Evolutionary conservation across 23 tunicate species (phyloP).

Genomic region (Styela plicata): DNA sequence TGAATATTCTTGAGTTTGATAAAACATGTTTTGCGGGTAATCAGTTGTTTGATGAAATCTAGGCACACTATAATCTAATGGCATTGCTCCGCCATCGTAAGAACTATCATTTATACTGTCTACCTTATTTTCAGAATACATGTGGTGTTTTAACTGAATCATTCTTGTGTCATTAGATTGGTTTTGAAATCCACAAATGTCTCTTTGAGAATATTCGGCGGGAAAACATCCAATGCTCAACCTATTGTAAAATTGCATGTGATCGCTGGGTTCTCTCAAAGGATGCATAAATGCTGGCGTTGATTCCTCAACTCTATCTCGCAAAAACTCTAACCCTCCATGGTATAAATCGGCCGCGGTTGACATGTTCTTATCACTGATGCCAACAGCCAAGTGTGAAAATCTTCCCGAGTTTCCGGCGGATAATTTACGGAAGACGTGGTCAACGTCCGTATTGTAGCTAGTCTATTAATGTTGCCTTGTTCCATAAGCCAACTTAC

Average conservation of each 20-base stretch:
- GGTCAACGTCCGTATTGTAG: too few species aligned
- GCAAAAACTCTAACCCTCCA: background rate
- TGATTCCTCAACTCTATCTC: background rate
- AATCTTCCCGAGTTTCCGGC: too few species aligned
- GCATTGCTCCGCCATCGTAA: background rate
- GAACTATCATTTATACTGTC: background rate
- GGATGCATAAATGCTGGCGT: background rate
- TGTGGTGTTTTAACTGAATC: constrained; percentile 23
- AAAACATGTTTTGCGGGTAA: background rate
- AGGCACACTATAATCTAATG: background rate
- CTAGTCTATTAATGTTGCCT: too few species aligned
- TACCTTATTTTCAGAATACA: background rate
- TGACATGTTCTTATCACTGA: background rate
- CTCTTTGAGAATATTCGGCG: background rate
- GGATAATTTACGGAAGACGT: too few species aligned
- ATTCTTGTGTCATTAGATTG: constrained; percentile 11
- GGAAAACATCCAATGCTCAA: background rate
- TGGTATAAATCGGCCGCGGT: background rate
- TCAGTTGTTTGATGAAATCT: background rate
- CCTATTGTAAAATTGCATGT: background rate
- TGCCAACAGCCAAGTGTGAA: background rate
- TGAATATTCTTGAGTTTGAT: background rate
- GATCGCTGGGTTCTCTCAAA: background rate
- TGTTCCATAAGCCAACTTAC: too few species aligned
- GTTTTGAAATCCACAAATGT: background rate